Evolutionary conservation across 2,113 vertebrate species (phyloP).

Genomic region (Otocyon megalotis): DNA sequence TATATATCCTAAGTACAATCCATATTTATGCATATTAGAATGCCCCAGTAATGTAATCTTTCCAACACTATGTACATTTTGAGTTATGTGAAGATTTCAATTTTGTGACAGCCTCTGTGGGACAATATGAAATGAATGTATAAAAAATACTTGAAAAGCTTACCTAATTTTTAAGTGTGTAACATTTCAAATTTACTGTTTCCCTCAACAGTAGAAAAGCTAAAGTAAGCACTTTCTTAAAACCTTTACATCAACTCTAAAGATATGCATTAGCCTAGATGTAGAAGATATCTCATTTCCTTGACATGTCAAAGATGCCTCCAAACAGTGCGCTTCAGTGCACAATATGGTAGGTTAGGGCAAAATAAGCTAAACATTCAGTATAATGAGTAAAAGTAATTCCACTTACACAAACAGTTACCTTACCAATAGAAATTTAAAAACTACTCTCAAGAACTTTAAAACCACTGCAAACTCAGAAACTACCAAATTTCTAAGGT

Average conservation of each 20-base stretch:
- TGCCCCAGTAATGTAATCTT: background rate
- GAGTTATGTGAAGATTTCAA: conserved; percentile 8
- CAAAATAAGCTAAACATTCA: conserved; percentile 28
- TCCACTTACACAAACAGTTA: conserved; percentile 10
- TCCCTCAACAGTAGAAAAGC: background rate
- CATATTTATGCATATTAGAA: background rate
- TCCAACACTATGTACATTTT: background rate
- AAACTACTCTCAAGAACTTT: background rate
- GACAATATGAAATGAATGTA: background rate
- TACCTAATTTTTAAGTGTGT: conserved; percentile 3
- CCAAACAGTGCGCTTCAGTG: background rate
- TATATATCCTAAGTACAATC: background rate
- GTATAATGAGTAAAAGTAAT: conserved; percentile 39
- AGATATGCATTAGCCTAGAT: background rate
- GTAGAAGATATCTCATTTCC: background rate
- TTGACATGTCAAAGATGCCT: background rate
- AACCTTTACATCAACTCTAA: conserved; percentile 35
- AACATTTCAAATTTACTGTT: conserved; percentile 17
- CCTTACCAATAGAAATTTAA: conserved; percentile 44
- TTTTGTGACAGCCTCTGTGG: background rate
- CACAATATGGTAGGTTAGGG: background rate
- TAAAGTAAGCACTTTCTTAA: conserved; percentile 14
- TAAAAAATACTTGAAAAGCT: background rate
- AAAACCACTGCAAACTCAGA: conserved; percentile 32
- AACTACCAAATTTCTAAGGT: background rate